Percentiles rank a stretch among this genome's conserved stretches.
These are phyloP conservation scores for Phymorhynchus buccinoides DNA, from an alignment of 1,140 invertebrate species.

Conservation along the genomic window DNA sequence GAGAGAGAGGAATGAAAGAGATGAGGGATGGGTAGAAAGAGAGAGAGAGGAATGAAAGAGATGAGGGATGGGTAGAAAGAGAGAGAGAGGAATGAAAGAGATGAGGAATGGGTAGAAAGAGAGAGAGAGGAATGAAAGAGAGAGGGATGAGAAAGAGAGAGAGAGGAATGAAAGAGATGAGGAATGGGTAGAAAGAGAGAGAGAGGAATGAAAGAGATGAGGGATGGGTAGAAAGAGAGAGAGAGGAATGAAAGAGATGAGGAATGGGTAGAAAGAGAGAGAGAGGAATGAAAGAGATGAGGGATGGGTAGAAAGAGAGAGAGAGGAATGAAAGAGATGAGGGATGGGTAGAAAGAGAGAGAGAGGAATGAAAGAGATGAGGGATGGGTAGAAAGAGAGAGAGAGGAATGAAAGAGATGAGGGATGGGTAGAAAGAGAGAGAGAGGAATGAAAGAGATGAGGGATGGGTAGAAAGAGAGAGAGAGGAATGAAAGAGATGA, in stretches of 20 bases:
- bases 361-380: slow-evolving; percentile 65
- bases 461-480: slow-evolving; percentile 50
- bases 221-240: slow-evolving; percentile 50
- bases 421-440: slow-evolving; percentile 47
- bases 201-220: slow-evolving; percentile 65
- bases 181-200: slow-evolving; percentile 58
- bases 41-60: no score
- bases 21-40: slow-evolving; percentile 55
- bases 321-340: neutral
- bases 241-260: neutral
- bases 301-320: slow-evolving; percentile 50
- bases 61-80: neutral
- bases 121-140: no score
- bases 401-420: neutral
- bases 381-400: slow-evolving; percentile 50
- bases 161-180: no score
- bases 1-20: slow-evolving; percentile 65
- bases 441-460: slow-evolving; percentile 65
- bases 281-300: slow-evolving; percentile 65
- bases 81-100: slow-evolving; percentile 57
- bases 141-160: neutral
- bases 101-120: slow-evolving; percentile 64
- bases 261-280: slow-evolving; percentile 47
- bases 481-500: neutral
- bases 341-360: slow-evolving; percentile 47